Evolutionary conservation across 35 echinoderm and acorn worm genomes (phyloP).

Genomic region (Ophioderma brevispina): DNA sequence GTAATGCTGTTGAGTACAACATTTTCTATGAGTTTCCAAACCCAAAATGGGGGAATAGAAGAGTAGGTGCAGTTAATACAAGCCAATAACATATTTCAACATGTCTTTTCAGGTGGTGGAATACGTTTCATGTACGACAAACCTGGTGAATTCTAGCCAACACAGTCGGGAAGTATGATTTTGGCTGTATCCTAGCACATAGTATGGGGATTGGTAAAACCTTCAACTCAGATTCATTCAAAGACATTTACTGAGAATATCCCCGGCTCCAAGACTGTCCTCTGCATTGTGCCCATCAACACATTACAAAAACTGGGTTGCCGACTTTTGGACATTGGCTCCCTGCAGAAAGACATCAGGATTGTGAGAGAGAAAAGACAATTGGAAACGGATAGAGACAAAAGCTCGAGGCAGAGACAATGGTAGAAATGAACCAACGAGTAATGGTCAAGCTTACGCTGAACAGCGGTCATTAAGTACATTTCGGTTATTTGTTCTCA

Average conservation of each 20-base stretch:
- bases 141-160: slow-evolving; percentile 52
- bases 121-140: slow-evolving; percentile 96
- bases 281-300: slow-evolving; percentile 95
- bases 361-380: background rate
- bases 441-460: background rate
- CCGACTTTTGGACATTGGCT: slow-evolving; percentile 99
- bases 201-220: slow-evolving; percentile 98
- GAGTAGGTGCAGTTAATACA: no score
- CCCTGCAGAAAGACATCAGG: slow-evolving; percentile 47
- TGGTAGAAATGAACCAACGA: background rate
- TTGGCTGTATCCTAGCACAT: slow-evolving; percentile 97
- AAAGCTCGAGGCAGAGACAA: background rate
- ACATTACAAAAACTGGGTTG: slow-evolving; percentile 95
- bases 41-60: no score
- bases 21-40: no score
- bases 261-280: slow-evolving; percentile 7
- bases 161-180: slow-evolving; percentile 67
- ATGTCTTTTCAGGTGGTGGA: slow-evolving; percentile 67
- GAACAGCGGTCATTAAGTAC: background rate
- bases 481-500: background rate
- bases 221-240: slow-evolving; percentile 81
- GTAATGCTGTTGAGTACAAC: no score
- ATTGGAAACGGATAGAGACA: background rate
- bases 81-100: no score
- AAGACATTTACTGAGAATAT: slow-evolving; percentile 66